phyloP scores from a whole-genome alignment of 2,888 invertebrate species.

The Dolichomitus sp. region DNA sequence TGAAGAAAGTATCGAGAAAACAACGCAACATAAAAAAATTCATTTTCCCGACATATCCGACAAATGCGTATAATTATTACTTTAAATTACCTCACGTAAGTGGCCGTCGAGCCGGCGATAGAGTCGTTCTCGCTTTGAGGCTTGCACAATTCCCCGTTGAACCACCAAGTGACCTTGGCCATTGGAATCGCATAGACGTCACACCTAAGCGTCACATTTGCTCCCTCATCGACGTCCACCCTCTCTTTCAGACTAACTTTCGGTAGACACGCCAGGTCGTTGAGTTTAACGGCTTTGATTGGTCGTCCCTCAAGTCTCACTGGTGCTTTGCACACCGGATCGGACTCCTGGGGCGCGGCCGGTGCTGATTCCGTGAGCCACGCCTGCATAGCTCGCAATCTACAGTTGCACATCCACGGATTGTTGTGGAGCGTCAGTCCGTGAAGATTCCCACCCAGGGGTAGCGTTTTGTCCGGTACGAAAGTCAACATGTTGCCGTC shows the following conservation, averaged over 20 bases:
- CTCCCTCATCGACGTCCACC: constrained; percentile 93
- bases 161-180: constrained; percentile 94
- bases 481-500: constrained; percentile 93
- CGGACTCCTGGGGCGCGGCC: constrained; percentile 92
- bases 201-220: constrained; percentile 93
- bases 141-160: constrained; percentile 91
- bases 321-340: constrained; percentile 93
- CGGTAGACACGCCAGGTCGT: constrained; percentile 94
- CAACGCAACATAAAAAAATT: background rate
- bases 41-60: background rate
- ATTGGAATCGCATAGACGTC: constrained; percentile 94
- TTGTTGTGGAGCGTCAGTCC: constrained; percentile 95
- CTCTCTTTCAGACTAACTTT: constrained; percentile 92
- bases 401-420: constrained; percentile 96
- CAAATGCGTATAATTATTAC: background rate
- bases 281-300: constrained; percentile 90
- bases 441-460: constrained; percentile 91
- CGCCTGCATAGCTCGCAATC: constrained; percentile 91
- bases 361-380: constrained; percentile 91
- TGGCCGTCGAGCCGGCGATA: constrained; percentile 68
- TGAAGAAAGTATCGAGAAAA: background rate
- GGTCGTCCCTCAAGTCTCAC: constrained; percentile 89
- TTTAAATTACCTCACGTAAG: constrained; percentile 71
- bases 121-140: constrained; percentile 90
- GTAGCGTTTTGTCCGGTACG: constrained; percentile 85